Percentiles rank a stretch among this genome's conserved stretches.
Conservation (phyloP, 2,797 vertebrate species). For the Macrochelys suwanniensis region DNA sequence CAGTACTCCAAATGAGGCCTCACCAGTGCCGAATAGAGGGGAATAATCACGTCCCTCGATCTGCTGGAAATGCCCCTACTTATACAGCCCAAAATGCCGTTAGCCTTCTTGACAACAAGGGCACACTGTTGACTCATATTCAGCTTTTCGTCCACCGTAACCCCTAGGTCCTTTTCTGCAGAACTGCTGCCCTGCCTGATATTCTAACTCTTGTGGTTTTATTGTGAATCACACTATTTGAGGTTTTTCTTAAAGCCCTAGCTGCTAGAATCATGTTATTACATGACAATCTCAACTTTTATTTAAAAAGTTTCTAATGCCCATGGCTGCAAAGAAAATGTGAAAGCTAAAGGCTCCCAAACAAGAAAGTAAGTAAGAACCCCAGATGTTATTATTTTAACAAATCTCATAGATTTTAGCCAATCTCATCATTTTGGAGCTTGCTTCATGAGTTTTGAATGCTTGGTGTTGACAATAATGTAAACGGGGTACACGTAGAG, state of each 20-base stretch:
- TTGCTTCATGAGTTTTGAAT: accelerated
- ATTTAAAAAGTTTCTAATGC: conserved; percentile 6
- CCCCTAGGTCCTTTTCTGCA: too few species aligned
- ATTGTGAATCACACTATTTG: conserved; percentile 33
- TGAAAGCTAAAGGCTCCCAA: not conserved
- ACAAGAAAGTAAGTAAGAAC: not conserved
- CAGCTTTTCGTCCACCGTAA: too few species aligned
- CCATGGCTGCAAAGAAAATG: not conserved
- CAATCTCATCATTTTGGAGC: not conserved
- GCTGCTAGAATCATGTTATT: conserved; percentile 20
- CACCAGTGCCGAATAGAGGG: too few species aligned
- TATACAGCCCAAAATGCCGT: too few species aligned
- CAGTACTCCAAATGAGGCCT: too few species aligned
- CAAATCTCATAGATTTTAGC: not conserved
- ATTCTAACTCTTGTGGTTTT: conserved; percentile 9
- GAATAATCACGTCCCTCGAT: too few species aligned
- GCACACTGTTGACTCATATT: too few species aligned
- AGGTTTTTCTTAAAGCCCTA: conserved; percentile 43
- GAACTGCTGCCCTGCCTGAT: too few species aligned
- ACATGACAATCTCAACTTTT: conserved; percentile 33
- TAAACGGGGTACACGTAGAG: not conserved
- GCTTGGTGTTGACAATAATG: not conserved
- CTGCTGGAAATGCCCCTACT: too few species aligned
- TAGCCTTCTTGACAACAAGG: too few species aligned
- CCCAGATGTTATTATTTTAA: not conserved